phyloP scores from a whole-genome alignment of 1,140 invertebrate species.

The Aporrectodea caliginosa region DNA sequence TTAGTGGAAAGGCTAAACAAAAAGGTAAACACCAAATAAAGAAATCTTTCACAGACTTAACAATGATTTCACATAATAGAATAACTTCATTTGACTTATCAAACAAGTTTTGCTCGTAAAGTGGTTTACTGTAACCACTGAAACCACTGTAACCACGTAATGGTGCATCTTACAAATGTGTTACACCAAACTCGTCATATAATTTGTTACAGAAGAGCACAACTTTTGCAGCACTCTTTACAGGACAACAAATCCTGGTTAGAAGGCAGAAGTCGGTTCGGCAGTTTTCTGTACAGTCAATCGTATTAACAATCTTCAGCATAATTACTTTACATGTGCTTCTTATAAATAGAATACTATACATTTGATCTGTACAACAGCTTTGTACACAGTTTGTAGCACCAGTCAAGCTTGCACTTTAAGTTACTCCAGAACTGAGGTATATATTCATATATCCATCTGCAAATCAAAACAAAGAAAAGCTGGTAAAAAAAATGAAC shows the following conservation, averaged over 20 bases:
- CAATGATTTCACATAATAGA: background rate
- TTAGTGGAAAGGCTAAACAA: too few species aligned
- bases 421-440: background rate
- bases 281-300: background rate
- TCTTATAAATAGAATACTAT: background rate
- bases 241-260: too few species aligned
- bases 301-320: background rate
- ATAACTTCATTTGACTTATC: too few species aligned
- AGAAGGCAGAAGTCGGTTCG: background rate
- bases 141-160: background rate
- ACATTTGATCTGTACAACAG: background rate
- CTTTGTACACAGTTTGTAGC: background rate
- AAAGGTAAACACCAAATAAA: background rate
- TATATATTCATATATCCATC: background rate
- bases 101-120: too few species aligned
- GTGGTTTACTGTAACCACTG: too few species aligned
- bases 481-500: background rate
- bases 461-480: background rate
- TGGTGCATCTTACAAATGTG: background rate
- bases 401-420: background rate
- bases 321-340: background rate
- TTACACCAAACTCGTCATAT: background rate
- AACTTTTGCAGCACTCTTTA: background rate
- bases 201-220: background rate
- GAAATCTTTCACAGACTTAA: background rate